Evolutionary conservation across 92 coral and sea anemone genomes (phyloP), one percentile per base, ranked within the genome.

Genomic region (Paragorgia papillata): DNA sequence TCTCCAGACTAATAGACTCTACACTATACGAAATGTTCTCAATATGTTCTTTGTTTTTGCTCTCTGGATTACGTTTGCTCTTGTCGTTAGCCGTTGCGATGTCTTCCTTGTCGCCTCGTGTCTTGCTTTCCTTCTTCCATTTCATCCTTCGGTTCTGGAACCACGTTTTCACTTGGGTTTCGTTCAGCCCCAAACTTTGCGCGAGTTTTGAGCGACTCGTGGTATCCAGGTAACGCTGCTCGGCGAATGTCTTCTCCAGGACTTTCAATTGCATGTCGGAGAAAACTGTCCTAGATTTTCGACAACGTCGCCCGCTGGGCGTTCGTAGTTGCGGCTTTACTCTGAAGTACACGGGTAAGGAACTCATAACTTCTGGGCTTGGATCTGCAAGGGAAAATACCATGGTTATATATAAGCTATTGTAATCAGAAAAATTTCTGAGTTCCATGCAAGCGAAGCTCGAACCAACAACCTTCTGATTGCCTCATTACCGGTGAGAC

Each of bases 101-200:
- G 10, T 4, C 10, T 37, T 14, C 25, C 44, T 17, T 29, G 24
- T 40, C 54, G 0, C 43, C 64, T 58, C 18, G 18, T 37, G 53
- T 33, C 51, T 83, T 80, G 65, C 85, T 87, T 61, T 95, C 96
- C 46, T 95, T 95, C 75, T 95, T 95, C 97, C 97, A 91, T 74
- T 95, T 95, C 99, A 95, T 95, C 26, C 99, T 69, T 65, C 99
- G 70, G 81, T 95, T 95, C 73, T 95, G 99, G 43, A 95, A 95
- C 99, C 99, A 95, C 9, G 99, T 95, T 79, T 95, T 95, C 2
- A 95, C 97, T 60, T 95, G 99, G 0, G 99, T 93, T 51, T 95
- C 99, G 63, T 95, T 95, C 58, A 95, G 84, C 27, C 92, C 97
- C 63, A 95, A 82, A 40, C 90, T 95, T 39, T 95, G 99, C 43